Base-by-base conservation (phyloP, 2,888 invertebrate species). In the Chrysodeixis includens region DNA sequence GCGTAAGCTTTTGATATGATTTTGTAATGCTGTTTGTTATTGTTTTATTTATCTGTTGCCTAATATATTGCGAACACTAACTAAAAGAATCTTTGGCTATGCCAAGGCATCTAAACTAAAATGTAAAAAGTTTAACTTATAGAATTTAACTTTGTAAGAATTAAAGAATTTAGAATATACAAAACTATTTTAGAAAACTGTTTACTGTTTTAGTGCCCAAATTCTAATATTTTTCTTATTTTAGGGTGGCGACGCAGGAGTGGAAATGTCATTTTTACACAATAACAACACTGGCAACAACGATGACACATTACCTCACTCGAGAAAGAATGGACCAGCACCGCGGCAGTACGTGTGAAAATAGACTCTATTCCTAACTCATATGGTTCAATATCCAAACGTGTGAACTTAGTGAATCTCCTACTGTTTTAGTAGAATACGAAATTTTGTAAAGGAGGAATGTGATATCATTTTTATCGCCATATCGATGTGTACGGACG, bases 231-330 rank as follows among this genome's bases (percentile, higher is more conserved):
- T 9, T 0, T 56, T 57, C 70, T 74, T 66, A 79, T 53, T 84
- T 2, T 78, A 95, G 93, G 88, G 92, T 56, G 92, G 92, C 1
- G 95, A 95, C 62, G 89, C 90, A 35, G 92, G 93, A 0, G 96
- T 96, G 84, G 97, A 97, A 93, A 96, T 97, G 95, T 96, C 97
- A 56, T 96, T 96, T 90, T 91, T 97, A 80, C 96, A 96, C 85
- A 97, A 97, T 90, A 97, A 97, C 92, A 97, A 92, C 76, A 90
- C 92, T 54, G 91, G 91, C 0, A 90, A 87, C 70, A 92, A 91
- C 56, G 94, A 94, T 46, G 93, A 92, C 60, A 90, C 92, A 9
- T 67, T 93, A 57, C 88, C 93, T 32, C 92, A 92, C 69, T 85
- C 93, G 35, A 90, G 93, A 71, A 95, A 95, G 79, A 94, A 93